These are phyloP conservation scores for Hafferia zeledoni DNA, from an alignment of 2,797 vertebrate genomes.

Conservation along the genomic window DNA sequence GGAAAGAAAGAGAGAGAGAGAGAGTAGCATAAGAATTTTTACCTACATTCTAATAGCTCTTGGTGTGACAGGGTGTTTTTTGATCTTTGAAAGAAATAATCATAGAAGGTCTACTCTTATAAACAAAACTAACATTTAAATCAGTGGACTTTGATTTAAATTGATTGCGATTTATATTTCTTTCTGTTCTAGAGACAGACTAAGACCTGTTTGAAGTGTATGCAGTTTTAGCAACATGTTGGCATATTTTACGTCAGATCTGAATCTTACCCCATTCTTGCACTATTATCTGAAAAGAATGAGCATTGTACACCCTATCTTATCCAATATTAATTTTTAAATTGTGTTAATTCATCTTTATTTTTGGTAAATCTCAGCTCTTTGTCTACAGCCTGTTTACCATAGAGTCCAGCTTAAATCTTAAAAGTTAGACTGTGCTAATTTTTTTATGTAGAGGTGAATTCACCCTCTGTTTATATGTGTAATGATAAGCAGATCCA, in stretches of 20 bases:
- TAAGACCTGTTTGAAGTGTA: neutral
- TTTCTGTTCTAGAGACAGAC: neutral
- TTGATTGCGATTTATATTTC: neutral
- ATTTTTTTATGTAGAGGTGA: neutral
- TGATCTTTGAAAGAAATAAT: neutral
- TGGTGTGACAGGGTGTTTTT: accelerated
- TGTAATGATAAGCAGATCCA: neutral
- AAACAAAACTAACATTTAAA: neutral
- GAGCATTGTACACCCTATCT: neutral
- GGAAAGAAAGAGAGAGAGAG: neutral
- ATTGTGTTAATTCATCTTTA: neutral
- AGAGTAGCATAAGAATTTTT: neutral
- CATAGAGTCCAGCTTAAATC: neutral
- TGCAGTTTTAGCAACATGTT: neutral
- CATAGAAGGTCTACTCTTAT: neutral
- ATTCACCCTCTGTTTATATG: neutral
- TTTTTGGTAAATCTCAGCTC: neutral
- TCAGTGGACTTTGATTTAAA: neutral
- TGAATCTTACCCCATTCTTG: neutral
- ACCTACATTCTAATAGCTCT: neutral
- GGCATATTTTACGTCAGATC: neutral
- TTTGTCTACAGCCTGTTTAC: neutral
- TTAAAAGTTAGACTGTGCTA: neutral
- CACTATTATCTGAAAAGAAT: neutral
- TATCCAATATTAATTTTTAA: neutral